Conservation (phyloP, 1,140 invertebrate species). For the Neodiprion fabricii region DNA sequence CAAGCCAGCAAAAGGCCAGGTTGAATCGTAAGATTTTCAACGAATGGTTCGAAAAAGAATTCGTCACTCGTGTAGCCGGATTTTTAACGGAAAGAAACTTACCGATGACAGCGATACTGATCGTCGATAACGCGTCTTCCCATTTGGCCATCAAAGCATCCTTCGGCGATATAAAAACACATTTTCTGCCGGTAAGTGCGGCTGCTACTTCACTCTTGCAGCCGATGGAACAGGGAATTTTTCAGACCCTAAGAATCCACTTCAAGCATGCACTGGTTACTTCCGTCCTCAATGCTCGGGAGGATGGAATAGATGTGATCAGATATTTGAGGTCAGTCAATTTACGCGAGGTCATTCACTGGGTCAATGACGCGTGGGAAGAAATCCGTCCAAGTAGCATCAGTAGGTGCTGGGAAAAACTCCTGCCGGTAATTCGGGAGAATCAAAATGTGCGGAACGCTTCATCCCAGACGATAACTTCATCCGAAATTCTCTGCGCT, state of each 20-base stretch:
- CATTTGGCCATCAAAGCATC: constrained; percentile 28
- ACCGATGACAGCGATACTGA: constrained; percentile 30
- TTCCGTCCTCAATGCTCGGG: constrained; percentile 17
- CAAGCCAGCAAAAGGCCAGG: constrained; percentile 19
- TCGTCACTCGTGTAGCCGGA: constrained; percentile 34
- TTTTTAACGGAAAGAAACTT: constrained; percentile 29
- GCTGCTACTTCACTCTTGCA: constrained; percentile 47
- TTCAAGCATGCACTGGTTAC: constrained; percentile 15
- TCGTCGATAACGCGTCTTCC: constrained; percentile 41
- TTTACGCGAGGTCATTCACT: neutral
- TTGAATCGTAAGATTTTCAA: constrained; percentile 22
- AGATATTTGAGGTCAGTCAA: constrained; percentile 15
- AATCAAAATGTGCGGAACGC: constrained; percentile 20
- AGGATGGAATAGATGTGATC: constrained; percentile 12
- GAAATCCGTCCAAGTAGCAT: neutral
- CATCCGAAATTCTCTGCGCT: neutral
- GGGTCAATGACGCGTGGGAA: neutral
- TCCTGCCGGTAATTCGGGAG: neutral
- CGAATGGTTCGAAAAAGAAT: constrained; percentile 27
- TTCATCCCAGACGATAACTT: constrained; percentile 7
- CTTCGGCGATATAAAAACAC: constrained; percentile 33
- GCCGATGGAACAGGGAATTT: constrained; percentile 31
- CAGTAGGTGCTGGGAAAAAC: neutral
- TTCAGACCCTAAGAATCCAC: constrained; percentile 16
- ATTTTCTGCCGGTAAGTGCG: constrained; percentile 52